phyloP scores from a whole-genome alignment of 2,888 invertebrate species.

The Eupithecia insigniata region DNA sequence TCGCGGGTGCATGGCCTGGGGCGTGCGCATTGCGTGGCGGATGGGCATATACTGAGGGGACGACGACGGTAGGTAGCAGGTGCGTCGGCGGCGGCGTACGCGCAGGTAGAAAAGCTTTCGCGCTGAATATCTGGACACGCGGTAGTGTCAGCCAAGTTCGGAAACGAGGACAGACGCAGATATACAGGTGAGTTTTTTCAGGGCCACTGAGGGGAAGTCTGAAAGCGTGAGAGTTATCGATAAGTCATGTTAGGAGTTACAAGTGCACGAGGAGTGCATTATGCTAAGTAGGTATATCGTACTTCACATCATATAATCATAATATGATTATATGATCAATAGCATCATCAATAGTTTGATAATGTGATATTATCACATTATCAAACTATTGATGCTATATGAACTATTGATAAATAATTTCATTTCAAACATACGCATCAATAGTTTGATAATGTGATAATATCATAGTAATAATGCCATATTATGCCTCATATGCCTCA shows the following conservation, averaged over 20 bases:
- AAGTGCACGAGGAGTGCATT: too few species aligned
- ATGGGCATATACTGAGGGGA: conserved; percentile 56
- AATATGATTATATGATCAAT: too few species aligned
- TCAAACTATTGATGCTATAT: not conserved
- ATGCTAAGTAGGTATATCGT: not conserved
- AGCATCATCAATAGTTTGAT: not conserved
- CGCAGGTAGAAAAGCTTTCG: conserved; percentile 61
- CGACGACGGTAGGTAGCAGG: not conserved
- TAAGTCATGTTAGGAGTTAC: too few species aligned
- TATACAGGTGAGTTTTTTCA: too few species aligned
- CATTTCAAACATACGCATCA: too few species aligned
- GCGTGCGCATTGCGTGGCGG: conserved; percentile 58
- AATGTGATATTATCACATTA: conserved; percentile 3
- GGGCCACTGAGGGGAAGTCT: too few species aligned
- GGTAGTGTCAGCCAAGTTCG: not conserved
- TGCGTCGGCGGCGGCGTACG: conserved; percentile 58
- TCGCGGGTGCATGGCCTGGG: conserved; percentile 70
- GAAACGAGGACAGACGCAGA: conserved; percentile 4
- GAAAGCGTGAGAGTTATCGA: too few species aligned
- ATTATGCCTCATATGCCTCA: too few species aligned
- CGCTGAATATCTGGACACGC: conserved; percentile 61
- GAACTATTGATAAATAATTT: too few species aligned
- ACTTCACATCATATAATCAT: not conserved
- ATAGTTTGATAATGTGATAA: not conserved
- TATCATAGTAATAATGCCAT: too few species aligned